Conservation (phyloP, 2,113 vertebrate genomes). For the Phyllostomus hastatus region DNA sequence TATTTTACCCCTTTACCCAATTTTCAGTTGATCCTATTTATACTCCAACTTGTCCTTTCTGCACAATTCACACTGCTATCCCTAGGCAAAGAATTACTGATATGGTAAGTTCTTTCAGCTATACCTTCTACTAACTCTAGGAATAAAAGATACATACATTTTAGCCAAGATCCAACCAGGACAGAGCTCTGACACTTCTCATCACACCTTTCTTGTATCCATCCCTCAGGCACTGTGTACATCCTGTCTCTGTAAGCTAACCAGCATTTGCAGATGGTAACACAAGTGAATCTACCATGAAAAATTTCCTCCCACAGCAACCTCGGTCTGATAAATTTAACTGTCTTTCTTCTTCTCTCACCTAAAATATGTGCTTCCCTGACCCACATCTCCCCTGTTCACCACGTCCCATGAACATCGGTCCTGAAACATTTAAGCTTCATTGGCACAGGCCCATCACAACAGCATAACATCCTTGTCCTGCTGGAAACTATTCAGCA, state of each 20-base stretch:
- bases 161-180: neutral
- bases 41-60: conserved; percentile 56
- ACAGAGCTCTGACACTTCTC: conserved; percentile 47
- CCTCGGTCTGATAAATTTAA: neutral
- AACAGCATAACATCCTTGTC: conserved; percentile 76
- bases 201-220: conserved; percentile 32
- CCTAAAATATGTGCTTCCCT: conserved; percentile 22
- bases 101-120: conserved; percentile 54
- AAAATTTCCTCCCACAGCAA: conserved; percentile 11
- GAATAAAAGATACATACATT: neutral
- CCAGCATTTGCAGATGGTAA: conserved; percentile 44
- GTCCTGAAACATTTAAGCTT: neutral
- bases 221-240: conserved; percentile 8
- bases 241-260: conserved; percentile 44
- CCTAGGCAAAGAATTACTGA: conserved; percentile 48
- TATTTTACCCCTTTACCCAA: conserved; percentile 36
- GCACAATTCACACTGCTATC: neutral
- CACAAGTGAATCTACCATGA: neutral
- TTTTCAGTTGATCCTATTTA: conserved; percentile 46
- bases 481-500: conserved; percentile 83
- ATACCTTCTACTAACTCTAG: conserved; percentile 46
- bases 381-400: neutral
- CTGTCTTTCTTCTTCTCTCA: neutral
- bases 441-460: conserved; percentile 22
- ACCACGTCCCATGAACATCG: neutral